Base-by-base conservation (phyloP, 2,888 invertebrate genomes). In the Luperina nickerlii region DNA sequence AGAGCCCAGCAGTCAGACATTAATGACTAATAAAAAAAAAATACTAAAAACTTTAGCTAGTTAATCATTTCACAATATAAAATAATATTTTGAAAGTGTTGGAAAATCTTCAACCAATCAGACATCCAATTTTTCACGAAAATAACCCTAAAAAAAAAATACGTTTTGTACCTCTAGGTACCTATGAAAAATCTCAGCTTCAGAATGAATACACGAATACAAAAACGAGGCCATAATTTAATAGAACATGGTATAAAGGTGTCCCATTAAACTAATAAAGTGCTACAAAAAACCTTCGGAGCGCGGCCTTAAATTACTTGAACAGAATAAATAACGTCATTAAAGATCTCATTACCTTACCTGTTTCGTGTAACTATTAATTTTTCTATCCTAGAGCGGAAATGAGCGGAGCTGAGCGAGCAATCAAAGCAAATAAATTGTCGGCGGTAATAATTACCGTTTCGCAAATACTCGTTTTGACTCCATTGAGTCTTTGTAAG, bases 371-470 rank as follows among this genome's bases (percentile, higher is more conserved):
- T 87, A 82, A 79, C 86, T 83, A 85, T 81, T 79, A 70, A 88
- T 90, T 90, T 91, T 91, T 91, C 90, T 91, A 89, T 90, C 84
- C 79, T 79, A 69, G 84, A 90, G 88, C 92, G 93, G 94, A 94
- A 93, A 94, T 93, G 91, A 93, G 92, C 91, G 91, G 18, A 83
- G 76, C 84, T 72, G 89, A 92, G 92, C 91, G 91, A 91, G 87
- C 87, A 92, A 92, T 92, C 91, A 90, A 87, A 88, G 78, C 78
- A 77, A 77, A 71, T 82, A 76, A 60, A 67, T 71, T 72, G 78
- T 62, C 27, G 66, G 71, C 42, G 42, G 75, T 84, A 77, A 83
- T 84, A 72, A 83, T 77, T 80, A 82, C 73, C 63, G 77, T 82
- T 83, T 76, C 51, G 75, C 84, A 83, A 84, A 82, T 78, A 85